Evolutionary conservation across 2,113 vertebrate genomes (phyloP).

Genomic region (Urocolius indicus): DNA sequence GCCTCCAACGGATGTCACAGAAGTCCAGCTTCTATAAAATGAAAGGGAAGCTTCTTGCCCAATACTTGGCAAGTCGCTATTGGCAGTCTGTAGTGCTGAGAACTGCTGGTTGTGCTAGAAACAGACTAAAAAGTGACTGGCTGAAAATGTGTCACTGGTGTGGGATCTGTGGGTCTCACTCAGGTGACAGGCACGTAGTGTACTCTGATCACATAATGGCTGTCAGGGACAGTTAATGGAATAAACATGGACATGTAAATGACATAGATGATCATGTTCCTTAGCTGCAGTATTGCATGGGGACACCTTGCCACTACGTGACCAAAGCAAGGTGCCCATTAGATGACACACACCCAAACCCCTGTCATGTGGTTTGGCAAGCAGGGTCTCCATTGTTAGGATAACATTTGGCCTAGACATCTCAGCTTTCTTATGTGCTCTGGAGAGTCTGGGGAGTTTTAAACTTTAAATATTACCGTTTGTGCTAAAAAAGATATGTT

Average conservation of each 20-base stretch:
- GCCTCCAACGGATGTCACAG: not conserved
- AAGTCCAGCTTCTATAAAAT: constrained; percentile 1
- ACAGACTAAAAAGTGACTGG: not conserved
- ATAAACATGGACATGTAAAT: no score
- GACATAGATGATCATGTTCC: not conserved
- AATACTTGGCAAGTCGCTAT: not conserved
- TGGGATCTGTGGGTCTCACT: not conserved
- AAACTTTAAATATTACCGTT: not conserved
- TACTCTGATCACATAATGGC: not conserved
- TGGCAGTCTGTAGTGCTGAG: not conserved
- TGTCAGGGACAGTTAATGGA: not conserved
- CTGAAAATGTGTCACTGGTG: not conserved
- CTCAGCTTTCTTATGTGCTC: not conserved
- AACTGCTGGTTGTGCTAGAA: not conserved
- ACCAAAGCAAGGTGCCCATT: not conserved
- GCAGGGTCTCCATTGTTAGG: not conserved
- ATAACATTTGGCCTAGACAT: not conserved
- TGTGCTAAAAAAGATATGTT: not conserved
- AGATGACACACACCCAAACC: not conserved
- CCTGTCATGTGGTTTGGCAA: not conserved
- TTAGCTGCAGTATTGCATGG: not conserved
- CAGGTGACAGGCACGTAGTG: not conserved
- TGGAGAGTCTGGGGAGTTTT: not conserved
- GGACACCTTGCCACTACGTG: not conserved
- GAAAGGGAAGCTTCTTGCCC: not conserved